These are phyloP conservation scores for Dexiosoma caninum DNA, from an alignment of 2,888 invertebrate genomes.

Conservation along the genomic window DNA sequence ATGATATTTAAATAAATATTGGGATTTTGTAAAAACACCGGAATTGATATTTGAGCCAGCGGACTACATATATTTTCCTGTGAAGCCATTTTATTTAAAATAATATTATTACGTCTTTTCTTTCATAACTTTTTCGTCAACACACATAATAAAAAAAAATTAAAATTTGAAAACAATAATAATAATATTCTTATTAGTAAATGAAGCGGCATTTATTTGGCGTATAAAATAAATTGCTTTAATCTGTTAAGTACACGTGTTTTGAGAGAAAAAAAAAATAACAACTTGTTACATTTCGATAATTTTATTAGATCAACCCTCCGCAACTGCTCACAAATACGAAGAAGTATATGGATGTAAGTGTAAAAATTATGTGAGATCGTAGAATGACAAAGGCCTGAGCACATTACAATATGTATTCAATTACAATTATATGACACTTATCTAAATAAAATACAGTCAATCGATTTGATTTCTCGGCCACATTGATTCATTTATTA, in stretches of 20 bases:
- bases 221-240: neutral
- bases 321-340: neutral
- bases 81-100: no score
- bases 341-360: neutral
- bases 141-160: neutral
- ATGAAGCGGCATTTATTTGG: neutral
- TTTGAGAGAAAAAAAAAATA: constrained; percentile 26
- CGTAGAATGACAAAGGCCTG: neutral
- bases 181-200: neutral
- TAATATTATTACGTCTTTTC: neutral
- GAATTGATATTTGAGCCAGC: no score
- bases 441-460: constrained; percentile 22
- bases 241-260: no score
- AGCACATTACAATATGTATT: neutral
- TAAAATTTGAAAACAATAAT: neutral
- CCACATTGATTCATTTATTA: neutral
- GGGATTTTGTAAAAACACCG: no score
- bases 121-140: neutral
- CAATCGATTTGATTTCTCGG: constrained; percentile 13
- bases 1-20: no score
- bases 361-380: constrained; percentile 3
- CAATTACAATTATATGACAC: no score
- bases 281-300: constrained; percentile 16
- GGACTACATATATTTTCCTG: no score
- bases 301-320: neutral